Evolutionary conservation across 2,113 vertebrate genomes (phyloP).

Genomic region (Holacanthus passer): DNA sequence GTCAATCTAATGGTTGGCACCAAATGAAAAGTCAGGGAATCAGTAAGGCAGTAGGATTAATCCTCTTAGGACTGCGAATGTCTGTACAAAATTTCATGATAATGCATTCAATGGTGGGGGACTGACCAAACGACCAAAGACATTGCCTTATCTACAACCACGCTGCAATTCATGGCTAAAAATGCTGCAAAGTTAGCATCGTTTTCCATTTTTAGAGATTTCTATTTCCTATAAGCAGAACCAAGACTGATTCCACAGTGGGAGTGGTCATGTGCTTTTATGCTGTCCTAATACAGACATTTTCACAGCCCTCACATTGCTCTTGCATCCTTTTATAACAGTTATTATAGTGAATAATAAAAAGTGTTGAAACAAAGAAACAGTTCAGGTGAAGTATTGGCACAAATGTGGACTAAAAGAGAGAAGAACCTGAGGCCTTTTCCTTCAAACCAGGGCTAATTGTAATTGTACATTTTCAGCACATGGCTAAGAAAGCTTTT

Average conservation of each 20-base stretch:
- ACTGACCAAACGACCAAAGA: no score
- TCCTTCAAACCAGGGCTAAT: no score
- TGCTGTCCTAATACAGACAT: neutral
- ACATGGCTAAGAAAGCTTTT: no score
- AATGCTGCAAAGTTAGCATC: no score
- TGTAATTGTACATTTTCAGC: no score
- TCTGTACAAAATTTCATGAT: neutral
- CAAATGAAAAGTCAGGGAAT: no score
- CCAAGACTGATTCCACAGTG: neutral
- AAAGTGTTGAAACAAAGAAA: neutral
- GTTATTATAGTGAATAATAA: neutral
- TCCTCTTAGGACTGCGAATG: neutral
- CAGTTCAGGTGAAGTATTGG: neutral
- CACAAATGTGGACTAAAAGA: neutral
- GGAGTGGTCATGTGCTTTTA: neutral
- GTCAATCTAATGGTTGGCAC: no score
- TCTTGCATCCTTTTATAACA: constrained; percentile 1
- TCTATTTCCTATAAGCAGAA: neutral
- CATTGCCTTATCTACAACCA: no score
- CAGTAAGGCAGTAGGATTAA: no score
- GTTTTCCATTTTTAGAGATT: no score
- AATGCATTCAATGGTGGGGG: neutral
- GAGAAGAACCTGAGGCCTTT: no score
- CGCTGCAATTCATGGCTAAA: no score
- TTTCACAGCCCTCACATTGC: neutral